These are phyloP conservation scores for Drosophila jambulina DNA, from an alignment of 1,140 invertebrate genomes.

Conservation along the genomic window DNA sequence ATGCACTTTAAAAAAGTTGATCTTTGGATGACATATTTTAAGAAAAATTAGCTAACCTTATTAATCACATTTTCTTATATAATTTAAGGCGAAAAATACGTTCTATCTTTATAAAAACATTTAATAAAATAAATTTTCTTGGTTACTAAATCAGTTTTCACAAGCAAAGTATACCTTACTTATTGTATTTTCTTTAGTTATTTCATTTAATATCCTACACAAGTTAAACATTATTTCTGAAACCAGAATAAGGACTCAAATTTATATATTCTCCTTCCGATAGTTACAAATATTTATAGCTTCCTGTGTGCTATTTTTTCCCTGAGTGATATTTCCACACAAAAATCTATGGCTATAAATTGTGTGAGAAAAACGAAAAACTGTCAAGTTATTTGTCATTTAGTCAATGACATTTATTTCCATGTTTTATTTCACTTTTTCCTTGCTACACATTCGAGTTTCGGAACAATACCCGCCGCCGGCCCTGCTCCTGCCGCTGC, in stretches of 20 bases:
- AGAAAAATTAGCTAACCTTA: not conserved
- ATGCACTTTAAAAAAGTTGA: conserved; percentile 9
- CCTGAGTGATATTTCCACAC: conserved; percentile 8
- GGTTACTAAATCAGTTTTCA: not conserved
- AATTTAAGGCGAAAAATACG: not conserved
- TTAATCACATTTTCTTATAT: not conserved
- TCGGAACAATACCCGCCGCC: conserved; percentile 62
- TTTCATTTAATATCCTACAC: too few species aligned
- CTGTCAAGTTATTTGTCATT: conserved; percentile 80
- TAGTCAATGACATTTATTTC: conserved; percentile 83
- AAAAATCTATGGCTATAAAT: conserved; percentile 54
- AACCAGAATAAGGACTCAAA: not conserved
- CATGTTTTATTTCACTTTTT: conserved; percentile 67
- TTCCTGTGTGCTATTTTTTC: conserved; percentile 6
- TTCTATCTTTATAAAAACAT: too few species aligned
- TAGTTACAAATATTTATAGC: conserved; percentile 11
- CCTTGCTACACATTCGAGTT: conserved; percentile 60
- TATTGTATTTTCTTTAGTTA: too few species aligned
- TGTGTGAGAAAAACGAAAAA: conserved; percentile 49
- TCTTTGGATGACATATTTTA: too few species aligned
- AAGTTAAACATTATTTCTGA: not conserved
- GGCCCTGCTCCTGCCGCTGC: too few species aligned
- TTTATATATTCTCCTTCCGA: not conserved
- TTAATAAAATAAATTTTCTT: too few species aligned
- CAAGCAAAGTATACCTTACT: not conserved